Evolutionary conservation across 2,113 vertebrate genomes (phyloP).

Genomic region (Antechinus flavipes): DNA sequence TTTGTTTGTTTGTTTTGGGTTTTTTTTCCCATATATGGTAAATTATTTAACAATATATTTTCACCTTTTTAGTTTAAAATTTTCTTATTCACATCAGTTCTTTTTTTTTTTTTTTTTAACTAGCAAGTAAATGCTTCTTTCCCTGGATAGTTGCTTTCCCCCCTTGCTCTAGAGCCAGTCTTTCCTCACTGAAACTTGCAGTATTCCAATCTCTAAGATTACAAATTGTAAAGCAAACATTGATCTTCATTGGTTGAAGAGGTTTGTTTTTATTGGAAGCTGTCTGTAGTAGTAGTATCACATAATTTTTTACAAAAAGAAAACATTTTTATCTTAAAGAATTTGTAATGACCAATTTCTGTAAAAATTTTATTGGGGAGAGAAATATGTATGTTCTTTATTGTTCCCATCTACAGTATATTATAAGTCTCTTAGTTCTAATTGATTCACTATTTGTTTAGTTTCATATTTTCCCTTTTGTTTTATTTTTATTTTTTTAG

Average conservation of each 20-base stretch:
- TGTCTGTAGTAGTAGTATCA: background rate
- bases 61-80: background rate
- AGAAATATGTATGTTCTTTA: background rate
- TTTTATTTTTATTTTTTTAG: background rate
- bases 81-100: background rate
- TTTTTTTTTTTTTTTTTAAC: background rate
- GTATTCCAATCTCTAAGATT: background rate
- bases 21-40: background rate
- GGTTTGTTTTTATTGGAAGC: background rate
- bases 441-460: background rate
- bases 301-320: background rate
- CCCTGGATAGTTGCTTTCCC: background rate
- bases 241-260: background rate
- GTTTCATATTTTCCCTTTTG: background rate
- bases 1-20: no score
- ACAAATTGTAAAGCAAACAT: background rate
- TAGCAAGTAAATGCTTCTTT: background rate
- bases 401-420: background rate
- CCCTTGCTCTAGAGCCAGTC: background rate
- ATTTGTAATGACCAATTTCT: background rate
- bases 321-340: background rate
- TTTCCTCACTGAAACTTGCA: background rate
- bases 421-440: background rate
- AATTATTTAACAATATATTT: background rate
- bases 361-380: background rate